Evolutionary conservation across 1,140 invertebrate genomes (phyloP), one percentile per base, ranked within the genome.

Genomic region (Ylistrum balloti): DNA sequence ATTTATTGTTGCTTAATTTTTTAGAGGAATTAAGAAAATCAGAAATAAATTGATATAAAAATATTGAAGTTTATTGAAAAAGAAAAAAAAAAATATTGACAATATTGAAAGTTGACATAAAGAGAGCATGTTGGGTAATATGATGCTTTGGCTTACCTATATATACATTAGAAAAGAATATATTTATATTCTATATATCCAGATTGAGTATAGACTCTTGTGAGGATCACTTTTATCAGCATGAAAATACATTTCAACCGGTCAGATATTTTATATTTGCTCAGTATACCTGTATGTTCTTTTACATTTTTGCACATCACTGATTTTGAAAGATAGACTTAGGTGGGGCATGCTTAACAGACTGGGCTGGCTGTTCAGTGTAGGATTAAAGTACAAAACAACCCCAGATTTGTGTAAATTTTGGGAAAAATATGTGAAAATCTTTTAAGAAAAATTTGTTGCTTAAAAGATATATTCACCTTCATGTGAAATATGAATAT

Each of bases 181-280:
- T n/a, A n/a, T n/a, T 56, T 20, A 20, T 56, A 11, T 20, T 56
- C 7, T 56, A 15, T 28, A 74, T 74, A 74, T 28, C 22, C 17
- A 74, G 56, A n/a, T 74, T n/a, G 28, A 7, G 56, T 28, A 74
- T 74, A 17, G 56, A 74, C 56, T n/a, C n/a, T 17, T 74, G 22
- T n/a, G 56, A 74, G 22, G 5, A 28, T 28, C 22, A 28, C 56
- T 74, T 74, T 74, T 74, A 74, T 74, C 56, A 5, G 56, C 28
- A 74, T 74, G n/a, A n/a, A 28, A 74, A n/a, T 28, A 28, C 28
- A 28, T 28, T 74, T 28, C 56, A 11, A 74, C 5, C 28, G 56
- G 56, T 74, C 56, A 28, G n/a, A 28, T 74, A 74, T 28, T 28
- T 74, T 74, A 74, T 74, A n/a, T 74, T 74, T 74, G 56, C 56